phyloP scores from a whole-genome alignment of 2,113 vertebrate genomes.

The Oryzias celebensis region DNA sequence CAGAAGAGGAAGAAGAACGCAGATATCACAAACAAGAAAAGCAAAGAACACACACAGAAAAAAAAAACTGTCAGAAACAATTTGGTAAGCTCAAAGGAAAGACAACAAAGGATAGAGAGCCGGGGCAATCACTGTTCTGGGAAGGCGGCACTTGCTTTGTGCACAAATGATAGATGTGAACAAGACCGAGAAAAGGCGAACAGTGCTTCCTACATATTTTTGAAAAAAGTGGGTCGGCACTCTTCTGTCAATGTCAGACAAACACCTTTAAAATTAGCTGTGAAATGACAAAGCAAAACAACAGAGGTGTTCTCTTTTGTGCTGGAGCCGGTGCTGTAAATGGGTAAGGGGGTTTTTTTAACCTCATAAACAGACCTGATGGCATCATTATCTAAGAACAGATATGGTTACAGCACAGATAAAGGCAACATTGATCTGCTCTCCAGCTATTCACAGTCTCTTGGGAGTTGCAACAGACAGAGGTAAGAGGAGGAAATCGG shows the following conservation, averaged over 20 bases:
- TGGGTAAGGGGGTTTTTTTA: constrained; percentile 44
- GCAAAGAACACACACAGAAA: constrained; percentile 61
- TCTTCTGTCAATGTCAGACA: constrained; percentile 17
- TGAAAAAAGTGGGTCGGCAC: constrained; percentile 3
- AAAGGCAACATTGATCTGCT: constrained; percentile 68
- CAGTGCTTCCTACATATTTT: constrained; percentile 23
- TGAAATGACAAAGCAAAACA: constrained; percentile 9
- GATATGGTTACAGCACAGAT: constrained; percentile 71
- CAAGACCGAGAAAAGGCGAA: constrained; percentile 20
- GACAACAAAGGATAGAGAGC: constrained; percentile 67
- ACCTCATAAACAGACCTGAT: constrained; percentile 72
- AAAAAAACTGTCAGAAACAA: constrained; percentile 70
- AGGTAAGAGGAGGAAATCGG: constrained; percentile 17
- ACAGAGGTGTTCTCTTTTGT: constrained; percentile 21
- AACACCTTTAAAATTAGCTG: constrained; percentile 19
- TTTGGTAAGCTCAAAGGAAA: constrained; percentile 70
- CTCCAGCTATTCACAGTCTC: constrained; percentile 49
- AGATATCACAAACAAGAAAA: constrained; percentile 80
- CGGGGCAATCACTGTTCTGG: constrained; percentile 56
- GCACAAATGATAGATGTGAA: constrained; percentile 33
- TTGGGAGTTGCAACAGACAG: constrained; percentile 25
- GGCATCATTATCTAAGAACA: constrained; percentile 70
- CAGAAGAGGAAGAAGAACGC: constrained; percentile 80
- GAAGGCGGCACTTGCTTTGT: constrained; percentile 30
- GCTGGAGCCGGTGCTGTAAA: constrained; percentile 17